Base-by-base conservation (phyloP, 1,140 invertebrate species). In the Drosophila mayri region DNA sequence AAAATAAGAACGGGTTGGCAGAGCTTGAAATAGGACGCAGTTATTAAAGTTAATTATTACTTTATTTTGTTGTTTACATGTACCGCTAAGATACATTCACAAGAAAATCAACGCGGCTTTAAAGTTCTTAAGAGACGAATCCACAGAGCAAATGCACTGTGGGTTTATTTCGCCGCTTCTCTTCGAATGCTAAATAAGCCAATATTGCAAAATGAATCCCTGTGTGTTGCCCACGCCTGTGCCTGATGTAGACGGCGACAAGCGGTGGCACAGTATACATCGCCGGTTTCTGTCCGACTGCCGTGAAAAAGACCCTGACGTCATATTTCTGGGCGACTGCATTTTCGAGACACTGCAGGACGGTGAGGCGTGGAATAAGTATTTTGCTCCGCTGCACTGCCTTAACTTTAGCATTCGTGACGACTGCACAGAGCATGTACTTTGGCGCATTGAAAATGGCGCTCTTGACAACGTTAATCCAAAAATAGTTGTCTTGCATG, bases 241-340 rank as follows among this genome's bases (percentile, higher is more conserved):
- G 70, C 93, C 94, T 90, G 95, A 96, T 93, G 65, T 75, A 43
- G 91, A 92, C 57, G 91, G 91, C 49, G 91, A 92, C 71, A 90
- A 92, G 40, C 86, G 91, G 41, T 92, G 91, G 91, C 64, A 82
- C 50, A 92, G 91, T 57, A 91, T 92, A 65, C 97, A 98, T 93
- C 95, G 96, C 68, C 94, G 96, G 62, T 98, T 97, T 92, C 93
- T 98, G 40, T 94, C 94, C 38, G 96, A 98, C 93, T 95, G 96
- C 11, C 95, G 96, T 91, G 96, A 97, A 79, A 96, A 96, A 93
- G 97, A 98, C 93, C 97, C 97, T 38, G 97, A 98, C 91, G 96
- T 98, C n/a, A 94, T 98, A 60, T 97, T 98, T 87, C 95, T 98
- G 47, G 97, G 97, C 9, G 97, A 98, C 93, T 98, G 97, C 46